Base-by-base conservation (phyloP, 2,888 invertebrate genomes). In the Lithophane ornitopus region DNA sequence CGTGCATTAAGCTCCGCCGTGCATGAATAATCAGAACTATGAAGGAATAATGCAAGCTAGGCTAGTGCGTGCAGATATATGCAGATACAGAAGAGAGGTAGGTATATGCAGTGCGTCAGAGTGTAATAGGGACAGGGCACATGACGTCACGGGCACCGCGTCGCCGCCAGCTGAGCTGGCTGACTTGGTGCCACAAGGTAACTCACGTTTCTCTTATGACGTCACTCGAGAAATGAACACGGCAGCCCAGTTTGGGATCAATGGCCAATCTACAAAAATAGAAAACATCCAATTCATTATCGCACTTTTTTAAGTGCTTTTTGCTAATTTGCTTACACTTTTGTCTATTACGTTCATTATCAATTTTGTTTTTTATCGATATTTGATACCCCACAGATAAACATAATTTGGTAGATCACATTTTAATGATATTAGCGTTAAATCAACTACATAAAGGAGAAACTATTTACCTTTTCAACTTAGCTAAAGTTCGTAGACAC, bases 191-290 rank as follows among this genome's bases (percentile, higher is more conserved):
- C 73, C 85, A 76, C 87, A 86, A 91, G 89, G 88, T 88, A 91
- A 96, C 96, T 96, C 96, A 96, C 96, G 94, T 95, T 94, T 95
- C 94, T 95, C 92, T 93, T 91, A 94, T 95, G 96, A 95, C 96
- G 95, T 96, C 94, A 95, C 95, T 95, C 93, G 95, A 92, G 92
- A 97, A 97, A 94, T 93, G 96, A 91, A 97, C 96, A 89, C 96
- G 96, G 94, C 93, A 95, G 92, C 96, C 96, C 93, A 96, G 94
- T 95, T 96, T 96, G 91, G 94, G 94, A 93, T 94, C 94, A 95
- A 96, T 95, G 96, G 94, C 95, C 96, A 96, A 96, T 96, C 96
- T 97, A 97, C 93, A 96, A 97, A 67, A 93, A 95, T 94, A 95
- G 94, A 96, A 94, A 95, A 94, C 52, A 91, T 89, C 91, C 89